phyloP scores from a whole-genome alignment of 1,140 invertebrate genomes.

The Bathynomus jamesi region DNA sequence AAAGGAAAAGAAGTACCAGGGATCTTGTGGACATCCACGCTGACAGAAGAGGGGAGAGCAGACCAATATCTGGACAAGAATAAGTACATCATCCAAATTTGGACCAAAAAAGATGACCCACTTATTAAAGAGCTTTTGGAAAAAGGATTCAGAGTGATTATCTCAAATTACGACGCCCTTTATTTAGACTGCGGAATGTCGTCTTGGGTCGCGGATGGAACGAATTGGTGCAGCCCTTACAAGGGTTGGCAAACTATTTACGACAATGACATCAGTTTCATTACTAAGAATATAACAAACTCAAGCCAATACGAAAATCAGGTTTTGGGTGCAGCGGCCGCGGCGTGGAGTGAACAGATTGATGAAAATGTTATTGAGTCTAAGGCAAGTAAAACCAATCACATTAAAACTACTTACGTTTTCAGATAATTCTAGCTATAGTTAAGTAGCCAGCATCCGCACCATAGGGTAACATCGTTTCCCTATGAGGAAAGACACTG shows the following conservation, averaged over 20 bases:
- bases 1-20: neutral
- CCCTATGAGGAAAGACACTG: too few relatives aligned
- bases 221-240: constrained; percentile 36
- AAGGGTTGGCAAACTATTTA: constrained; percentile 70
- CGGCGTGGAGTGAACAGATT: constrained; percentile 60
- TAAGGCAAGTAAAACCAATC: too few relatives aligned
- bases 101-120: constrained; percentile 45
- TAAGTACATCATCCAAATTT: constrained; percentile 62
- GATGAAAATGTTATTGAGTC: constrained; percentile 16
- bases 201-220: constrained; percentile 57
- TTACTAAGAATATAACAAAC: constrained; percentile 50
- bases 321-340: constrained; percentile 62
- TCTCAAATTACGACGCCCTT: constrained; percentile 74
- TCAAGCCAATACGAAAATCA: constrained; percentile 40
- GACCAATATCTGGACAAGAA: constrained; percentile 56
- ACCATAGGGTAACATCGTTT: too few relatives aligned
- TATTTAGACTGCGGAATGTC: constrained; percentile 78
- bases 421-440: too few relatives aligned
- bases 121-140: constrained; percentile 57
- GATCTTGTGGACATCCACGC: constrained; percentile 72
- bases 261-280: too few relatives aligned
- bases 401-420: too few relatives aligned
- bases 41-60: constrained; percentile 59
- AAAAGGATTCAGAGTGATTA: constrained; percentile 63
- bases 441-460: too few relatives aligned